Base-by-base conservation (phyloP, 1,140 invertebrate genomes). In the Bombus sylvicola region DNA sequence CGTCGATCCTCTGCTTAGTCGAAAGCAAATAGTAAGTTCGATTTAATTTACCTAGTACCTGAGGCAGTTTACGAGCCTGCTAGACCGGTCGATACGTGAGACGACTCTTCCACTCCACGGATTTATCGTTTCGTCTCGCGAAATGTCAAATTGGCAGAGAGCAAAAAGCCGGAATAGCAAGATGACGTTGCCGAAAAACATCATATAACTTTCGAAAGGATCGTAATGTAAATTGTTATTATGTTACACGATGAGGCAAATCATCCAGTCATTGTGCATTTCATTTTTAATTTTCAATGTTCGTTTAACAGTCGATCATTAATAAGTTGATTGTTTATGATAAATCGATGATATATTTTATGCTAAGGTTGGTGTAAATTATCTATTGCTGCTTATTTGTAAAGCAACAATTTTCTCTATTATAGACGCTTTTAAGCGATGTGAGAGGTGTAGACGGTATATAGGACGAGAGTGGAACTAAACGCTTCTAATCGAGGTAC, bases 401-500 rank as follows among this genome's bases (percentile, higher is more conserved):
- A 53, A 22, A 22, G 18, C 22, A 22, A 53, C 47, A 53, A 53
- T 53, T 53, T 53, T 53, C 47, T 53, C 22, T 18, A 34, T 47
- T 25, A 47, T 2, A n/a, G 18, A 22, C 10, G 10, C 9, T 69
- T 28, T 13, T 5, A 53, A 15, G 34, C 28, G 3, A 41, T 12
- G 5, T 1, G 12, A 80, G 39, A 10, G 10, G 34, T n/a, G 15
- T 31, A n/a, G 9, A 31, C 1, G 9, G n/a, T 62, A 62, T 72
- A 15, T 72, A 15, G 41, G 12, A 69, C 31, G 28, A n/a, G 31
- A 53, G 6, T 2, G 13, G 43, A 87, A 15, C 41, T 69, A 62
- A 41, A 68, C 47, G 47, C 18, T 34, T 59, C 85, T 87, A 87
- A 88, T 88, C 81, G 81, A 75, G 34, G 41, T 22, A 71, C 73